Evolutionary conservation across 2,113 vertebrate species (phyloP), one percentile per base, ranked within the genome.

Genomic region (Indri indri): DNA sequence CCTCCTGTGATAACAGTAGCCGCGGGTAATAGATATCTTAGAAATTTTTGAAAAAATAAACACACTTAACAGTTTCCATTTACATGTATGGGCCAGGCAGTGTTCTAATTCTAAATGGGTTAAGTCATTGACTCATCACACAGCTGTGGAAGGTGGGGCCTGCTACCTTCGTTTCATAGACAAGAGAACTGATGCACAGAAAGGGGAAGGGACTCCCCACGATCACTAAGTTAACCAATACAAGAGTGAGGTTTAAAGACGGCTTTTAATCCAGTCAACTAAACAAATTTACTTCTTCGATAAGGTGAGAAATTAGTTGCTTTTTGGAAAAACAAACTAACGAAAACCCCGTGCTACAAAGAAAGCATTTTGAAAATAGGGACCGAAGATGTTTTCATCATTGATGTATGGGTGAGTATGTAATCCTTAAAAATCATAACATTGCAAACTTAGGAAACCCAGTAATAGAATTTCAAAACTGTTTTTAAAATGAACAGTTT

Each of bases 281-380:
- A 63, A 90, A 65, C 30, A 40, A 42, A 57, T 71, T 57, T n/a
- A 50, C 23, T 84, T 66, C 34, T 82, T 84, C 76, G 81, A 23
- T 65, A 83, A 90, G 83, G 54, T 66, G n/a, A 70, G 13, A 93
- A 76, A 70, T 71, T 23, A 37, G 30, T 63, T 92, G 32, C 30
- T 90, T 82, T 91, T 88, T 83, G 37, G 59, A 66, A 88, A 50
- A 77, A 81, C 52, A 54, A 54, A 54, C 52, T 17, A 54, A 74
- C 40, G 32, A 77, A 59, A 57, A 57, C 20, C 45, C 74, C 54
- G 37, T 93, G 32, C 37, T 93, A 37, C 42, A 37, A 8, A 95
- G 45, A 94, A 88, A 84, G 34, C 32, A 71, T 95, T 95, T 93
- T 80, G 40, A 80, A 94, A 93, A 86, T 68, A 90, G 89, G 83